Base-by-base conservation (phyloP, 2,797 vertebrate genomes). In the Emys orbicularis region DNA sequence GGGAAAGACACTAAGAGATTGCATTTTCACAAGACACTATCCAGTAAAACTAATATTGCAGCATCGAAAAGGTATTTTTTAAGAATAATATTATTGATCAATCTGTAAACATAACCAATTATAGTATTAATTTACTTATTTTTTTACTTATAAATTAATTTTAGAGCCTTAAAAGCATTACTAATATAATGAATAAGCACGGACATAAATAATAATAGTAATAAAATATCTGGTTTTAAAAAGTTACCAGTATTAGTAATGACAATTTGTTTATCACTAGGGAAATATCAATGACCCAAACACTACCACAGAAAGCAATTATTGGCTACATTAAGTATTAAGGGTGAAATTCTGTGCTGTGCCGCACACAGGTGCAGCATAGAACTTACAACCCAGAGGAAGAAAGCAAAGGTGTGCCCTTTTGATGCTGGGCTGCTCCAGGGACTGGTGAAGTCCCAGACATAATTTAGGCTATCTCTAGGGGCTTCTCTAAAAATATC, bases 341-440 rank as follows among this genome's bases (percentile, higher is more conserved):
- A 85, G 76, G 5, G 76, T 61, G 79, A 90, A 59, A 74, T 50
- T 41, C 11, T 83, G 25, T 81, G 18, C 50, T 83, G 52, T 81
- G 52, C 49, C 27, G 76, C 56, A 53, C 79, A 18, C 5, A 86
- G 25, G 76, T 83, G 76, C 3, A 88, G 88, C 19, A 81, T 84
- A 34, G 94, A 86, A 92, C 37, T 10, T 79, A 76, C 93, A 95
- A 84, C 59, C 86, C 80, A 52, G 44, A 76, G 83, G 74, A 61
- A 34, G 59, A 86, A 72, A 89, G 1, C 85, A 56, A 10, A 91
- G 72, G 84, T 44, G 25, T 61, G 15, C 8, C 59, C 6, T 61
- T 34, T 61, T 8, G 31, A n/a, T 34, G 31, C 31, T 15, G n/a
- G 65, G 65, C 18, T 68, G 8, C 65, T 68, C n/a, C 65, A 37